Conservation (phyloP, 2,113 vertebrate genomes). For the Telmatochromis brichardi region DNA sequence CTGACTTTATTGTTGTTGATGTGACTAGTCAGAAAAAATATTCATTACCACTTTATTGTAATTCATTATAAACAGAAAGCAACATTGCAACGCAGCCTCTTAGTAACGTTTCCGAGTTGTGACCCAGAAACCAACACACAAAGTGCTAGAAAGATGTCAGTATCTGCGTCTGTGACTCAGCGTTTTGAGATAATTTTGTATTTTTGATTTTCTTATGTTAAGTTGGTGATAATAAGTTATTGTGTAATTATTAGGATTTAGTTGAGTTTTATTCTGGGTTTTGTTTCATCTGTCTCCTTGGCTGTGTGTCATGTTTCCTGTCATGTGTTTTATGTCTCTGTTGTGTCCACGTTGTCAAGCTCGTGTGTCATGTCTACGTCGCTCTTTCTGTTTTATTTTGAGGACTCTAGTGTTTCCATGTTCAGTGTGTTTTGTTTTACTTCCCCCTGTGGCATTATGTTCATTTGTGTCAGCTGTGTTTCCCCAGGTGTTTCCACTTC, state of each 20-base stretch:
- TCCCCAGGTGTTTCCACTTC: background rate
- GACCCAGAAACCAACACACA: background rate
- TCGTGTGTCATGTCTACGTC: background rate
- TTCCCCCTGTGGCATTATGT: background rate
- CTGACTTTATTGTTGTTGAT: background rate
- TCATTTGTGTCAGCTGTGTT: background rate
- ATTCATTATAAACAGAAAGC: background rate
- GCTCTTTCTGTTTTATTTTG: background rate
- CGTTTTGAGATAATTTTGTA: background rate
- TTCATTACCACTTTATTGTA: background rate
- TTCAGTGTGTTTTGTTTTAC: background rate
- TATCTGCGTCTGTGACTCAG: background rate
- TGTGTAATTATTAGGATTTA: rapidly evolving
- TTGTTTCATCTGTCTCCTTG: background rate
- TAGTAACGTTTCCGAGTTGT: background rate
- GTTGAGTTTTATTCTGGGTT: rapidly evolving
- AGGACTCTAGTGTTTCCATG: background rate
- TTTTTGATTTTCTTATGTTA: background rate
- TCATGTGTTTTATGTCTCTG: background rate
- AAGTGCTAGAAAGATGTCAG: background rate
- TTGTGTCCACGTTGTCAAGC: background rate
- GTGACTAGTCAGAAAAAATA: background rate
- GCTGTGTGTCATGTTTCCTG: background rate
- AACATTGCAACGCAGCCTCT: background rate
- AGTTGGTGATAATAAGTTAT: background rate